Percentiles rank a stretch among this genome's conserved stretches.
Evolutionary conservation across 1,140 invertebrate species (phyloP).

Genomic region (Drosophila takahashii): DNA sequence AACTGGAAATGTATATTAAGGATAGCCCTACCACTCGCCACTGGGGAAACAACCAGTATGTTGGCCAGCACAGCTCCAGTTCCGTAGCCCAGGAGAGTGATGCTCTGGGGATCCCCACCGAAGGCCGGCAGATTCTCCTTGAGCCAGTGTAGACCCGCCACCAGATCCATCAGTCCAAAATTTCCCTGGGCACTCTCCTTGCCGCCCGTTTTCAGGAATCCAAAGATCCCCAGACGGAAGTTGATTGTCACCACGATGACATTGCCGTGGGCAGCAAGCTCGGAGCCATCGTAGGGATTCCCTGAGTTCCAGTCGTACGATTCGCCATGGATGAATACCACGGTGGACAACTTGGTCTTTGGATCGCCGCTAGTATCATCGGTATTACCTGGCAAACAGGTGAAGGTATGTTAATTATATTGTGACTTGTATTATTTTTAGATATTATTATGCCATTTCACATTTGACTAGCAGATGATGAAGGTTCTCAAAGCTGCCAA

Average conservation of each 20-base stretch:
- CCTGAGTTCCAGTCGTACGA: conserved; percentile 97
- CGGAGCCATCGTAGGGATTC: conserved; percentile 97
- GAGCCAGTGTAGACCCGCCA: conserved; percentile 97
- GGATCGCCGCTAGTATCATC: conserved; percentile 17
- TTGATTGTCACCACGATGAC: conserved; percentile 98
- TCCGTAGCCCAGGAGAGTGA: conserved; percentile 96
- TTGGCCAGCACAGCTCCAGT: conserved; percentile 97
- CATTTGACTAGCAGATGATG: neutral
- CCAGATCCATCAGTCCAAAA: conserved; percentile 97
- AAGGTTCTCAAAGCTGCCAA: conserved; percentile 86
- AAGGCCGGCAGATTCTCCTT: conserved; percentile 95
- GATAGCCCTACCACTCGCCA: conserved; percentile 91
- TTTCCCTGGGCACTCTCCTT: conserved; percentile 95
- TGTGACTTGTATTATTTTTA: neutral
- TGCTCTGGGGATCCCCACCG: conserved; percentile 94
- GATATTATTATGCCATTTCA: neutral
- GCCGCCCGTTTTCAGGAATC: conserved; percentile 96
- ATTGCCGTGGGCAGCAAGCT: conserved; percentile 94
- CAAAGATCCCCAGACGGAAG: conserved; percentile 97
- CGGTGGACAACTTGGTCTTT: conserved; percentile 86
- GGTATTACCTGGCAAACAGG: conserved; percentile 34
- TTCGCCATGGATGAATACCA: conserved; percentile 97
- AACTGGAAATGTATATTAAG: neutral
- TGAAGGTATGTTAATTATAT: too few species aligned
- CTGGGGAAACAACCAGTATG: conserved; percentile 96